Percentiles rank a stretch among this genome's conserved stretches.
phyloP scores from a whole-genome alignment of 2,797 vertebrate genomes.

The Lemur catta region DNA sequence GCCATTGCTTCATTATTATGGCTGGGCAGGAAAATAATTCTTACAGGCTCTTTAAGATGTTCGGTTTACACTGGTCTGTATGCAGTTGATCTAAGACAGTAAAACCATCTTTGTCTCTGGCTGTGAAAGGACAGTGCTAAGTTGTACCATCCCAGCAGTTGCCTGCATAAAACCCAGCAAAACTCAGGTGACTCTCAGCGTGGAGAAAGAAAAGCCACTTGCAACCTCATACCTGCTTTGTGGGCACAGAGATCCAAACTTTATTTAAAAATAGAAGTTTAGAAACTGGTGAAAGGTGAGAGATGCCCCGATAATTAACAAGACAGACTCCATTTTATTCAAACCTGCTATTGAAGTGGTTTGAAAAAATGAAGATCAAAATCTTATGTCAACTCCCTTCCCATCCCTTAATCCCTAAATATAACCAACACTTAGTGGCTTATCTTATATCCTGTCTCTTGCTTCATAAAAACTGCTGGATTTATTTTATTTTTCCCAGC shows the following conservation, averaged over 20 bases:
- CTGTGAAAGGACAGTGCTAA: neutral
- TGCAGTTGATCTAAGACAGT: neutral
- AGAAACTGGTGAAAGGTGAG: neutral
- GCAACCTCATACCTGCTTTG: neutral
- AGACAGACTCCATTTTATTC: neutral
- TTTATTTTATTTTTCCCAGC: slow-evolving; percentile 69
- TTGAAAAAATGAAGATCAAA: slow-evolving; percentile 62
- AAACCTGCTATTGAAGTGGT: neutral
- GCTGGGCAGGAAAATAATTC: slow-evolving; percentile 48
- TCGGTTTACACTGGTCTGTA: neutral
- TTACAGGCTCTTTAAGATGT: slow-evolving; percentile 19
- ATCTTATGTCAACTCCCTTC: slow-evolving; percentile 55
- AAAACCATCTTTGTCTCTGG: neutral
- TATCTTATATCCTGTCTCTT: slow-evolving; percentile 64
- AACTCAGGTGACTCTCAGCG: neutral
- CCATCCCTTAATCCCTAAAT: slow-evolving; percentile 65
- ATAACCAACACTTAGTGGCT: slow-evolving; percentile 70
- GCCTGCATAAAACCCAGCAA: neutral
- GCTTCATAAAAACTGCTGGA: slow-evolving; percentile 72
- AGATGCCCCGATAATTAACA: slow-evolving; percentile 30
- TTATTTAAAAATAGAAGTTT: slow-evolving; percentile 8
- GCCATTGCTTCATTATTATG: slow-evolving; percentile 35
- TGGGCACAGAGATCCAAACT: neutral
- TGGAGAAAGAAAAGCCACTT: slow-evolving; percentile 18
- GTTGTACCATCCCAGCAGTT: neutral